Evolutionary conservation across 30 jellyfish, hydroid and myxozoan species (phyloP).

Genomic region (Phacellophora camtschatica): DNA sequence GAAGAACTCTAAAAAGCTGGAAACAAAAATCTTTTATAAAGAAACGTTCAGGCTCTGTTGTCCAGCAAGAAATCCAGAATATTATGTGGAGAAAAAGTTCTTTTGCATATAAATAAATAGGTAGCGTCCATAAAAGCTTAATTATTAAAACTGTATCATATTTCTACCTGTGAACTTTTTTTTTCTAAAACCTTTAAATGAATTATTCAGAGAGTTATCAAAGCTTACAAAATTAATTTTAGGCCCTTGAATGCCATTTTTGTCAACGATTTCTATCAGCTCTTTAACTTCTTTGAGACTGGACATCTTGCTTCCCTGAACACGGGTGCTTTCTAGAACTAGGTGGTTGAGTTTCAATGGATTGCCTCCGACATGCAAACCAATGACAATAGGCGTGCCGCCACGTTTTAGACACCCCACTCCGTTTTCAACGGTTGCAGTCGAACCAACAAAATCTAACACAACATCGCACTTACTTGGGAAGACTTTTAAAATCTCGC

Average conservation of each 20-base stretch:
- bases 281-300: not conserved
- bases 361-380: not conserved
- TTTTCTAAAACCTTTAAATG: not conserved
- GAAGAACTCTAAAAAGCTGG: too few species aligned
- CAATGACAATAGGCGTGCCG: not conserved
- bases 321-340: not conserved
- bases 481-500: not conserved
- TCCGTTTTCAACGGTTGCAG: not conserved
- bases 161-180: not conserved
- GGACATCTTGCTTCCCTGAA: not conserved
- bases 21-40: too few species aligned
- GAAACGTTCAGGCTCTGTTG: too few species aligned
- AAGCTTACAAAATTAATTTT: not conserved
- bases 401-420: not conserved
- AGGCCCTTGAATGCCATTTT: not conserved
- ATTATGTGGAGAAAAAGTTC: not conserved
- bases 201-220: not conserved
- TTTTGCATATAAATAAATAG: not conserved
- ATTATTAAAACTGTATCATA: not conserved
- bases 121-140: not conserved
- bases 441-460: slow-evolving; percentile 5
- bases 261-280: not conserved
- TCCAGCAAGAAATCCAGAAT: not conserved
- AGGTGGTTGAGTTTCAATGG: not conserved
- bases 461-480: not conserved